Base-by-base conservation (phyloP, 2,888 invertebrate species). In the Nymphalis c-album region DNA sequence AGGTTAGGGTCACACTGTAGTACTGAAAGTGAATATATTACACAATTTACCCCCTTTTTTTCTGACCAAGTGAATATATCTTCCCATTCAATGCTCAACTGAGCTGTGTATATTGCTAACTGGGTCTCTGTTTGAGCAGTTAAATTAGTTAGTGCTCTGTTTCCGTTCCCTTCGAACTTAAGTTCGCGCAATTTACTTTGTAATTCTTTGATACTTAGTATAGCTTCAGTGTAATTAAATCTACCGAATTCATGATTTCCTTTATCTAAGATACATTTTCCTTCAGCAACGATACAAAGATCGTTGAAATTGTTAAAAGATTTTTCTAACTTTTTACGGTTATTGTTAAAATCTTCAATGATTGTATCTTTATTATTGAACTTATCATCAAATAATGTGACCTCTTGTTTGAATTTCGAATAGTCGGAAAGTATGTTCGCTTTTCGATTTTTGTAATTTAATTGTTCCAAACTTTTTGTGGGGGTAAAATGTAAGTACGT, bases 81-180 rank as follows among this genome's bases (percentile, higher is more conserved):
- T 66, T 91, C 90, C 91, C 91, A 91, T 77, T 92, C 91, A 31
- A 84, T 75, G 70, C 90, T 90, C n/a, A 91, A 72, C 57, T 90
- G 86, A 1, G 91, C 90, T 22, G 80, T 80, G 67, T 88, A 91
- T 16, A 91, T 73, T 0, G 90, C 85, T 4, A 90, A 71, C 74
- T 91, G 91, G 63, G 86, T 90, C 72, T 91, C 89, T 47, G 86
- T 82, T 68, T 90, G 87, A 10, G 82, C 80, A 63, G 78, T 81
- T 0, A 92, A 74, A 59, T 85, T 87, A 0, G 70, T 65, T 22
- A 91, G 68, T 1, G 88, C 90, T 71, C 83, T 83, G 1, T 72
- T 76, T 50, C 84, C 74, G 62, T 86, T 87, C 2, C 84, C 86
- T 60, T 87, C 88, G 53, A 89, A 85, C 72, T 85, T 83, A 18